A percentile compares a stretch with the other conserved stretches of the same genome.
These are phyloP conservation scores for Acleris laterana DNA, from an alignment of 2,888 invertebrate species.

Conservation along the genomic window DNA sequence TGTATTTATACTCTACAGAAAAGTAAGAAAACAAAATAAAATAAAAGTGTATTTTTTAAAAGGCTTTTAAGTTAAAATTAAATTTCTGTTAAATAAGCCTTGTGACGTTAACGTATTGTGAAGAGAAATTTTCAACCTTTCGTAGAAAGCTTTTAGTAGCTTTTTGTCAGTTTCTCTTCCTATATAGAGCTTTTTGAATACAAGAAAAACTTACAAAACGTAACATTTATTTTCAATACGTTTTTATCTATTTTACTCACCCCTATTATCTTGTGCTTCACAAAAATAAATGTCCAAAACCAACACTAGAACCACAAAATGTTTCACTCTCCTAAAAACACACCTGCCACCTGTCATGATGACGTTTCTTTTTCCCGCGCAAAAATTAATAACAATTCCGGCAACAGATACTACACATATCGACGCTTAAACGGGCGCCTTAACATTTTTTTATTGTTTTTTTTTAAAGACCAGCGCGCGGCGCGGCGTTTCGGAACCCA, in stretches of 20 bases:
- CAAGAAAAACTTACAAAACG: no score
- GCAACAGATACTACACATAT: slow-evolving; percentile 32
- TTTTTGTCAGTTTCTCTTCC: no score
- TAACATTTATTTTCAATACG: neutral
- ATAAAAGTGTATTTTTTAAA: no score
- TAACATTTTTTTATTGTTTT: slow-evolving; percentile 62
- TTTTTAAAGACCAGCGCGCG: slow-evolving; percentile 58
- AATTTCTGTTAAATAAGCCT: no score
- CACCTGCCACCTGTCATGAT: slow-evolving; percentile 78
- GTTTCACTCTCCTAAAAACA: slow-evolving; percentile 74
- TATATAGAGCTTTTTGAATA: no score
- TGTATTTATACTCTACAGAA: no score
- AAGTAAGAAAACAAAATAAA: no score
- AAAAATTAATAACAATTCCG: slow-evolving; percentile 40
- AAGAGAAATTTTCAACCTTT: no score
- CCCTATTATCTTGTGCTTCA: slow-evolving; percentile 67
- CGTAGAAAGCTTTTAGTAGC: no score
- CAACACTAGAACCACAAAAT: slow-evolving; percentile 66
- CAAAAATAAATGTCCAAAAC: slow-evolving; percentile 69
- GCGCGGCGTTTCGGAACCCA: slow-evolving; percentile 67
- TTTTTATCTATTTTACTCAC: slow-evolving; percentile 50
- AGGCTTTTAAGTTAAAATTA: no score
- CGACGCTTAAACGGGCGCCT: slow-evolving; percentile 61
- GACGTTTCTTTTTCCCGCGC: slow-evolving; percentile 65
- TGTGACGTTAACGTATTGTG: no score